Evolutionary conservation across 2,888 invertebrate species (phyloP), one percentile per base, ranked within the genome.

Genomic region (Drosophila anceps): DNA sequence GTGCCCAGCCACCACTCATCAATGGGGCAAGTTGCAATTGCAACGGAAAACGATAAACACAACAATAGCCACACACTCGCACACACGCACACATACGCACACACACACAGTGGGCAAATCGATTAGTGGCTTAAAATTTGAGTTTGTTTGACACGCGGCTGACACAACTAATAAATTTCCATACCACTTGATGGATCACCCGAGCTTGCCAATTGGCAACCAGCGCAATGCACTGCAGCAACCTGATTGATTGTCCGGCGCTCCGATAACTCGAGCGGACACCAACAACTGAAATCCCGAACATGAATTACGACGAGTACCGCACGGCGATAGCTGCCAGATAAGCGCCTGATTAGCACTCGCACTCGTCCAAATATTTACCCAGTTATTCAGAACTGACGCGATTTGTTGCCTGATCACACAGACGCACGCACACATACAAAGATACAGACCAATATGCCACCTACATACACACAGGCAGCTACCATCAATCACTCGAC

Each of bases 271-370:
- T 55, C 63, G 27, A 63, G 57, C 48, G 29, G 29, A 50, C 48
- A 50, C 48, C 48, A 31, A 31, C 48, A 50, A 27, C 7, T 8
- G 46, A 35, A 39, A 41, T 20, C 46, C 54, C 66, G 58, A 73
- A 69, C 69, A 73, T 73, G 83, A 83, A 88, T 85, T 82, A 88
- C 83, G 57, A 69, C 20, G 44, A 66, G 37, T 58, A 31, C 58
- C 54, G 18, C 43, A 44, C 46, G 48, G 13, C 63, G 70, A 82
- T 82, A 82, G 65, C 69, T 73, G 57, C 13, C 39, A 83, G 84
- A 85, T 85, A 89, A 85, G 84, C 84, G 90, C 84, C 84, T 87
- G 90, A 85, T 85, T 85, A 85, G 85, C 82, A 48, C 71, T 53
- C 67, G 64, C 53, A 41, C 59, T 35, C 18, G 44, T 53, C 18